A percentile compares a stretch with the other conserved stretches of the same genome.
Conservation (phyloP, 1,140 invertebrate species). For the Caenorhabditis elegans region DNA sequence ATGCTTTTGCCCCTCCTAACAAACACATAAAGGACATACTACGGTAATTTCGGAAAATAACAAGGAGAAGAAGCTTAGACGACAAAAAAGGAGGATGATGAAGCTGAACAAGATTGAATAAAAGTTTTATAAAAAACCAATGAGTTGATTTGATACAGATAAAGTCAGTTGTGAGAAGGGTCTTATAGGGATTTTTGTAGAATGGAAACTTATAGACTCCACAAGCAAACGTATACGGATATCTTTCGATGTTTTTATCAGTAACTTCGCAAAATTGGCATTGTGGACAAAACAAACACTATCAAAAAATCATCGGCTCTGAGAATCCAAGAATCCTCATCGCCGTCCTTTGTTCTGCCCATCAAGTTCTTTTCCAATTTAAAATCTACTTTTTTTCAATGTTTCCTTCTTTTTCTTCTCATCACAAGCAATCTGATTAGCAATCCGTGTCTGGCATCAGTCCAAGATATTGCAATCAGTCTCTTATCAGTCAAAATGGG, state of each 20-base stretch:
- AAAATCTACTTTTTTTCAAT: not conserved
- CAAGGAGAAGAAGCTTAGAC: not conserved
- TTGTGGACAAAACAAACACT: too few relatives aligned
- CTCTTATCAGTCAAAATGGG: not conserved
- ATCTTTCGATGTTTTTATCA: too few relatives aligned
- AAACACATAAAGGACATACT: slow-evolving; percentile 30
- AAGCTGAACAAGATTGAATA: slow-evolving; percentile 21
- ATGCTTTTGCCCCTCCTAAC: not conserved
- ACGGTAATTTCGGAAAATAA: slow-evolving; percentile 33
- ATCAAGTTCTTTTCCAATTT: not conserved
- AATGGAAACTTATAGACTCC: too few relatives aligned
- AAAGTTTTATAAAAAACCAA: not conserved
- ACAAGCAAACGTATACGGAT: too few relatives aligned
- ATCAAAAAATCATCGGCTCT: too few relatives aligned
- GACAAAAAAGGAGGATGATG: not conserved
- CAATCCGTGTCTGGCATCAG: not conserved
- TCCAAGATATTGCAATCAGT: slow-evolving; percentile 5
- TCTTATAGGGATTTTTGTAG: not conserved
- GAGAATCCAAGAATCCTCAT: not conserved
- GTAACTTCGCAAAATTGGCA: too few relatives aligned
- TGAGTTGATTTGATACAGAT: not conserved
- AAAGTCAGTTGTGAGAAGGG: not conserved
- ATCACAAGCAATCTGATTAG: not conserved
- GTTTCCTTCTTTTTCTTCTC: not conserved
- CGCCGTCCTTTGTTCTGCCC: not conserved